Base-by-base conservation (phyloP, 2,113 vertebrate genomes). In the Nannospalax galili region DNA sequence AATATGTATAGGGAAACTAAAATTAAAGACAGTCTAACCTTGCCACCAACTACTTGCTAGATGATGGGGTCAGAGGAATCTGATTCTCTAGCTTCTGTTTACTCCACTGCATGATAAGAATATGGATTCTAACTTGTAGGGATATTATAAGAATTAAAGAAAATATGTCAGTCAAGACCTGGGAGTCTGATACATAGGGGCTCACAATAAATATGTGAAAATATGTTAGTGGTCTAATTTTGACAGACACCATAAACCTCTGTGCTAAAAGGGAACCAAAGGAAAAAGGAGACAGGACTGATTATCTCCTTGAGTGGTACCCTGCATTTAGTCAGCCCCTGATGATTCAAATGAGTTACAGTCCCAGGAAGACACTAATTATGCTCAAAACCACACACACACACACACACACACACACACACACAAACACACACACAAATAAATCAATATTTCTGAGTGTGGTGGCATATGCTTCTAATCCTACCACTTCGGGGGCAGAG, bases 191-290 rank as follows among this genome's bases (percentile, higher is more conserved):
- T n/a, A 52, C 3, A 40, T 2, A 19, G 52, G 85, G 52, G 8
- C 9, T 48, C 35, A 70, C 20, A 93, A 78, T 67, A 77, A 89
- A 93, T 70, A 87, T 35, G n/a, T 40, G 62, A 84, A 94, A 90
- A 9, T 62, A 80, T 6, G 69, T 88, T 14, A 85, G 14, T 56
- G 37, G 67, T 73, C 40, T 85, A 45, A 56, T 85, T 96, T 87
- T 90, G 73, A 95, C 2, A 48, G n/a, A 84, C 16, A 42, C 84
- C 48, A 90, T 37, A 87, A 92, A 75, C 35, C 77, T 64, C 62
- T 10, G 9, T n/a, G 88, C 37, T 67, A 35, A 67, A 15, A 35
- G 35, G 16, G 58, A 42, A 64, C 52, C 58, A 42, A 84, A 62
- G 22, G 35, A 12, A 81, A 72, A 65, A 4, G 35, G 11, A 3